Base-by-base conservation (phyloP, 2,797 vertebrate species). In the Tragelaphus oryx region DNA sequence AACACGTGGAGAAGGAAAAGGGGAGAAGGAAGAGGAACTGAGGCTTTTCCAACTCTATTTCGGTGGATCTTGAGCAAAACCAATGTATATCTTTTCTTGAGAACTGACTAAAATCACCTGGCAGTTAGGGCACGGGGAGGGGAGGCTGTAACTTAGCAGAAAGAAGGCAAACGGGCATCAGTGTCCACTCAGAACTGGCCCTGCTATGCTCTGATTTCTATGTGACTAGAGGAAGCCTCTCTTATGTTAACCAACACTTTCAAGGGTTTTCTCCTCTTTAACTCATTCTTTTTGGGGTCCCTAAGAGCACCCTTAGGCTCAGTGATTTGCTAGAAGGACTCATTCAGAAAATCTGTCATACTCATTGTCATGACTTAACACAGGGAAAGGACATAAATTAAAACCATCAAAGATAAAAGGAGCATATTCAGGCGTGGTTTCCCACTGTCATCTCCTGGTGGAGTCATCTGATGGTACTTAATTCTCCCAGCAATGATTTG, bases 211-310 rank as follows among this genome's bases (percentile, higher is more conserved):
- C 65, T 7, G 16, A 41, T 62, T 48, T 87, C 82, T 50, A 0
- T 87, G 60, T 76, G 87, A 62, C 75, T 62, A 37, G 37, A 93
- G 50, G 71, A 57, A 59, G 28, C 18, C 11, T 93, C 41, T 78
- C 44, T 91, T 86, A n/a, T 37, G 65, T 33, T 71, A 87, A 46
- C 62, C 9, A 65, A 30, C 55, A 48, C 62, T 95, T 41, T 55
- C 76, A 76, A 88, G 59, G 3, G 28, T 48, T 91, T 94, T 83
- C 48, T 55, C 41, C 26, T 90, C 28, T 74, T 82, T 75, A 59
- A 78, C 48, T 4, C n/a, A 57, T 48, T n/a, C 7, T n/a, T 84
- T 17, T n/a, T 11, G 24, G 57, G 12, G 8, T 55, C 81, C 46
- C 24, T 6, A 59, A 87, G 54, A 37, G 20, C 37, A 37, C 14